Evolutionary conservation across 2,888 invertebrate species (phyloP), one percentile per base, ranked within the genome.

Genomic region (Netelia fuscicornis): DNA sequence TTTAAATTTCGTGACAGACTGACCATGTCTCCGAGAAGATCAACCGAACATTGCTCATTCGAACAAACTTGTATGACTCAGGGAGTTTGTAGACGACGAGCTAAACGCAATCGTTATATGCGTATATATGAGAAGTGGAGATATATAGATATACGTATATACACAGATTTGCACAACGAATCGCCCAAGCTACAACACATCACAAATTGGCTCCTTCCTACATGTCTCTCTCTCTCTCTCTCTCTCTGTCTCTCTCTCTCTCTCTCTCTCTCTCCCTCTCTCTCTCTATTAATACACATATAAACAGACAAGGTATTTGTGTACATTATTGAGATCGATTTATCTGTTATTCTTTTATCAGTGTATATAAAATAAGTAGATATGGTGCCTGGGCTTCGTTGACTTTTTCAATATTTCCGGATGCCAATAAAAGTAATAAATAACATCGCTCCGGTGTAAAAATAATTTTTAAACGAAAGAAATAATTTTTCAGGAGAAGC

Each of bases 1-100:
- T 89, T 91, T 42, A 88, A 89, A 78, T 88, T 87, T 77, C 91
- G 89, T 30, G 88, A 71, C 70, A 92, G 89, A 87, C 92, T 92
- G 87, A 92, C 91, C 92, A 92, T 93, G 86, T 80, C 89, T 82
- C 85, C 81, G 58, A 56, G 42, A 80, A 71, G 37, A 65, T 58
- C 10, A 17, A 58, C 23, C 58, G 20, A 9, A 20, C 20, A 17
- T 58, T 17, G 9, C 2, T 17, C 17, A 48, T 48, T 10, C 11
- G 13, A 48, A 48, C 11, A 48, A 48, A 48, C 48, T 13, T 48
- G 20, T 20, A 79, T 79, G 42, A 52, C 64, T 23, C 52, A 30
- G 64, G 62, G 54, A 79, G 70, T 79, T 79, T 79, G 70, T 25
- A 79, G 62, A 54, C 60, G 23, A 23, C 2, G 30, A 71, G 8